Percentiles rank a stretch among this genome's conserved stretches.
phyloP scores from a whole-genome alignment of 2,888 invertebrate genomes.

The Volucella inflata region DNA sequence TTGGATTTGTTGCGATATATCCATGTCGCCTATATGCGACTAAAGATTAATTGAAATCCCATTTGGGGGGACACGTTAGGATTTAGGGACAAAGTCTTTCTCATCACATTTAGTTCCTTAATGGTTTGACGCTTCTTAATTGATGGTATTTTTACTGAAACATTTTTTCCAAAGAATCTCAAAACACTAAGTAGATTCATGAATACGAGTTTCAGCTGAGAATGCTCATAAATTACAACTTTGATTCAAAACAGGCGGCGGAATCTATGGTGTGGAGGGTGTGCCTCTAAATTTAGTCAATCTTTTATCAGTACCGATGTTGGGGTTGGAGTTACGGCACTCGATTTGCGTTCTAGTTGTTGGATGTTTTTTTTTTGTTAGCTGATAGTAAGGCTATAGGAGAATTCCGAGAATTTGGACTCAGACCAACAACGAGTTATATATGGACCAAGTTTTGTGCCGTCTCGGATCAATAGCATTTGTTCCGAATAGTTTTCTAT shows the following conservation, averaged over 20 bases:
- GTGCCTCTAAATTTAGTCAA: conserved; percentile 2
- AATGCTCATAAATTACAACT: conserved; percentile 30
- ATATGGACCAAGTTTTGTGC: conserved; percentile 36
- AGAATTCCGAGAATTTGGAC: conserved; percentile 63
- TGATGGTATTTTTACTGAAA: conserved; percentile 34
- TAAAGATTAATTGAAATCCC: conserved; percentile 52
- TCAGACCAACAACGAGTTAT: conserved; percentile 53
- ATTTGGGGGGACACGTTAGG: conserved; percentile 16
- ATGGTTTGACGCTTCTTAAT: conserved; percentile 26
- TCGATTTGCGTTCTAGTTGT: conserved; percentile 13
- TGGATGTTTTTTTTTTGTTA: background rate
- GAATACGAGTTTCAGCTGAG: background rate
- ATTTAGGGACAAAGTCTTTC: background rate
- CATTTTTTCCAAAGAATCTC: conserved; percentile 24
- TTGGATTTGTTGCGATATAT: conserved; percentile 58
- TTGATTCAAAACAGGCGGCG: conserved; percentile 7
- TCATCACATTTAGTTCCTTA: conserved; percentile 27
- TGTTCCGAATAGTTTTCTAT: conserved; percentile 68
- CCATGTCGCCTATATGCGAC: conserved; percentile 3
- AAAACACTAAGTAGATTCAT: conserved; percentile 5
- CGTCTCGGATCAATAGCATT: conserved; percentile 4
- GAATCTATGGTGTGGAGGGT: conserved; percentile 1
- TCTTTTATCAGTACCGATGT: conserved; percentile 26
- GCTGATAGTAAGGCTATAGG: conserved; percentile 33
- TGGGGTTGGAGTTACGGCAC: conserved; percentile 17